These are phyloP conservation scores for Diorhabda carinulata DNA, from an alignment of 1,140 invertebrate species.

Conservation along the genomic window DNA sequence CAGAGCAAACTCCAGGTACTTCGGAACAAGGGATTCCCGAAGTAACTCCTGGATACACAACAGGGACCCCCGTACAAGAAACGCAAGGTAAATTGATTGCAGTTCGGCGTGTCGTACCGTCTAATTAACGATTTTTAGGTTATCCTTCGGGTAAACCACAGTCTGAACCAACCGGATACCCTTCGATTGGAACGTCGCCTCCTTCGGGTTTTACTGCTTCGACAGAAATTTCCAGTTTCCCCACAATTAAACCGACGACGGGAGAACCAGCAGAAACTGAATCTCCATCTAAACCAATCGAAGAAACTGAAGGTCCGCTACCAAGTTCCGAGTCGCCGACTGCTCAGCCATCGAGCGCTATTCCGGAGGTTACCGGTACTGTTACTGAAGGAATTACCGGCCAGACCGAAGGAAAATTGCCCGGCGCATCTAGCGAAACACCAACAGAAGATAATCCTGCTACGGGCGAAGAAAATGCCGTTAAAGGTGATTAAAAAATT, in stretches of 20 bases:
- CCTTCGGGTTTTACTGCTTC: slow-evolving; percentile 25
- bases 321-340: too few relatives aligned
- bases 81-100: background rate
- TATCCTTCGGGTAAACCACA: slow-evolving; percentile 13
- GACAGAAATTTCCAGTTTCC: slow-evolving; percentile 9
- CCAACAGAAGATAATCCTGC: slow-evolving; percentile 5
- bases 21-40: background rate
- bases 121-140: slow-evolving; percentile 4
- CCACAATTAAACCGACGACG: background rate
- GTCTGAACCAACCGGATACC: background rate
- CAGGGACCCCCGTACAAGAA: slow-evolving; percentile 16
- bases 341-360: too few relatives aligned
- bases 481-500: too few relatives aligned
- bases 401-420: too few relatives aligned
- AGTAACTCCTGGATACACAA: slow-evolving; percentile 10
- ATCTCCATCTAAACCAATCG: slow-evolving; percentile 11
- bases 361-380: too few relatives aligned
- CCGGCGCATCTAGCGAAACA: background rate
- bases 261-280: background rate
- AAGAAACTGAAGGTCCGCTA: too few relatives aligned
- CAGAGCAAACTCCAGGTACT: background rate
- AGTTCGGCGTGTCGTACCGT: too few relatives aligned
- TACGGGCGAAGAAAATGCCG: slow-evolving; percentile 11
- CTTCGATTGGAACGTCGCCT: slow-evolving; percentile 15
- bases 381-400: too few relatives aligned